Percentiles rank a stretch among this genome's conserved stretches.
These are phyloP conservation scores for Eilema sororculum DNA, from an alignment of 2,888 invertebrate species.

Conservation along the genomic window DNA sequence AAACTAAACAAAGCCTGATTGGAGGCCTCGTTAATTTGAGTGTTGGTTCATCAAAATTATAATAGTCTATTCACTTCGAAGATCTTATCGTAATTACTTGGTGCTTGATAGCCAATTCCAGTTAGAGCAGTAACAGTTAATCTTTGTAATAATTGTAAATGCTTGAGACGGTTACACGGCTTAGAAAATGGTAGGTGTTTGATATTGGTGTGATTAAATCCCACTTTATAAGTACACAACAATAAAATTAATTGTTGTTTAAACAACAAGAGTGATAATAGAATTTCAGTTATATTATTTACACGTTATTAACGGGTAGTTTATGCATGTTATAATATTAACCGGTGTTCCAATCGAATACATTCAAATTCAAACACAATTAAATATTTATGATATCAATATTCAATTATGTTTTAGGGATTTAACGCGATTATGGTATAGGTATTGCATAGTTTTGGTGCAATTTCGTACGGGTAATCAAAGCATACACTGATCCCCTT, in stretches of 20 bases:
- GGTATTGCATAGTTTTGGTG: not conserved
- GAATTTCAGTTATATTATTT: not conserved
- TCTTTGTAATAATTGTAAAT: conserved; percentile 45
- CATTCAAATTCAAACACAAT: too few relatives aligned
- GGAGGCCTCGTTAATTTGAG: conserved; percentile 68
- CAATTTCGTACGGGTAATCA: too few relatives aligned
- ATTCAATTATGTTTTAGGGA: not conserved
- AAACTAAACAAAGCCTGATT: conserved; percentile 70
- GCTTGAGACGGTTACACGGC: conserved; percentile 22
- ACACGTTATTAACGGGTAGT: not conserved
- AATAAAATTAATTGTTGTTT: not conserved
- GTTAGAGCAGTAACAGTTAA: conserved; percentile 34
- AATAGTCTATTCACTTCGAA: conserved; percentile 56
- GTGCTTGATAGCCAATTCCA: conserved; percentile 44
- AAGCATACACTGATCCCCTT: too few relatives aligned
- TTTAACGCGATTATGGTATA: not conserved
- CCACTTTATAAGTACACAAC: not conserved
- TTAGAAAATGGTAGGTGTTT: conserved; percentile 23
- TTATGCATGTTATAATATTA: not conserved
- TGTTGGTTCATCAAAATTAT: conserved; percentile 69
- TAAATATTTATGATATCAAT: too few relatives aligned
- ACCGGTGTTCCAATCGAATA: not conserved
- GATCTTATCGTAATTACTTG: conserved; percentile 49
- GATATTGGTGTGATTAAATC: conserved; percentile 3
- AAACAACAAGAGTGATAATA: not conserved